Conservation (phyloP, 2,797 vertebrate species). For the Lophius americanus region DNA sequence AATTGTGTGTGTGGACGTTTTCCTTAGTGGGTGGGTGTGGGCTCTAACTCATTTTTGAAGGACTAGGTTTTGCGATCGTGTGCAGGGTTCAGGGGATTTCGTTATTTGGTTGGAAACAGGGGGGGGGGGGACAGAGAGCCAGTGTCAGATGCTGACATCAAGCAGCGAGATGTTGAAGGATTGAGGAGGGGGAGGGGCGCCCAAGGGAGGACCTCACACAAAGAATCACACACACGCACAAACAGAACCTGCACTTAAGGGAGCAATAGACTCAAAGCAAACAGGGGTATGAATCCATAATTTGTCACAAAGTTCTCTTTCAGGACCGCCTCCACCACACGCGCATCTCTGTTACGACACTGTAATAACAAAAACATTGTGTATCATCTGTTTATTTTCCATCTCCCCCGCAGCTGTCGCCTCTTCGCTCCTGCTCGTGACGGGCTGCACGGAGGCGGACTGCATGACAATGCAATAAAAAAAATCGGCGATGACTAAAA, state of each 20-base stretch:
- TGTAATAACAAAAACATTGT: slow-evolving; percentile 2
- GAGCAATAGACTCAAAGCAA: slow-evolving; percentile 7
- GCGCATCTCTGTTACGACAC: slow-evolving; percentile 9
- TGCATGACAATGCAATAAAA: no score
- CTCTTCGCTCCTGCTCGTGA: neutral
- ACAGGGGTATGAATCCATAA: slow-evolving; percentile 14
- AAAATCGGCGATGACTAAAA: neutral
- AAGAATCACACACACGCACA: slow-evolving; percentile 1
- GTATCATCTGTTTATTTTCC: slow-evolving; percentile 23
- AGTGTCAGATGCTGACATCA: slow-evolving; percentile 66
- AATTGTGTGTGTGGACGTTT: neutral
- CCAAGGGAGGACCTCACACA: no score
- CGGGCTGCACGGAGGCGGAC: neutral
- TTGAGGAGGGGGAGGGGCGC: no score
- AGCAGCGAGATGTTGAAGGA: slow-evolving; percentile 32
- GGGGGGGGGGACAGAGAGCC: slow-evolving; percentile 55
- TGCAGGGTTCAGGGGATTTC: slow-evolving; percentile 53
- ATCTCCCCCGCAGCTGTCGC: slow-evolving; percentile 11
- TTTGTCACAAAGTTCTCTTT: slow-evolving; percentile 25
- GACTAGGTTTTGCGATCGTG: slow-evolving; percentile 31
- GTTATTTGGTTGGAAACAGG: slow-evolving; percentile 40
- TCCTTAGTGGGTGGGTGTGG: neutral
- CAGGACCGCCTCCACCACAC: slow-evolving; percentile 9
- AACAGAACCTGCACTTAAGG: neutral
- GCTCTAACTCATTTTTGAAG: slow-evolving; percentile 48